These are phyloP conservation scores for Drosophila pegasa DNA, from an alignment of 2,888 invertebrate species.

Conservation along the genomic window DNA sequence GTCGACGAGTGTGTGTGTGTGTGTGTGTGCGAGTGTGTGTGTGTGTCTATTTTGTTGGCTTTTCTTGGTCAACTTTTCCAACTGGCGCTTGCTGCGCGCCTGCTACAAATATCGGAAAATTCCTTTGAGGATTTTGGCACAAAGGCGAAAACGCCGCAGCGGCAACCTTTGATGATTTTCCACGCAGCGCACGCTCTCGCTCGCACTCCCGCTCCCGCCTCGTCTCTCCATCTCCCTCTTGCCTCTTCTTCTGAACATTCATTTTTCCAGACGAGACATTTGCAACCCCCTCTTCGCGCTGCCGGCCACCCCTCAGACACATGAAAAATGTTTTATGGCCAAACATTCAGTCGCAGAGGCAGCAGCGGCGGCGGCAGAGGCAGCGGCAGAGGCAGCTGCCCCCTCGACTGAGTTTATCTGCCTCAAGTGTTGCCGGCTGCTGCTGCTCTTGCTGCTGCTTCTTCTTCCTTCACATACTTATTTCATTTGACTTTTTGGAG, in stretches of 20 bases:
- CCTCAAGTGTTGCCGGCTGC: conserved; percentile 57
- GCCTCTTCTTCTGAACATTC: conserved; percentile 39
- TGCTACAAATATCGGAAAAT: conserved; percentile 84
- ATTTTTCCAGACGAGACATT: conserved; percentile 70
- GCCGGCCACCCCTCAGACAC: conserved; percentile 53
- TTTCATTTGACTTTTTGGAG: conserved; percentile 78
- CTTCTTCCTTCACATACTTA: conserved; percentile 69
- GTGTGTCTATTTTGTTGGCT: conserved; percentile 53
- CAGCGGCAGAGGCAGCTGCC: conserved; percentile 36
- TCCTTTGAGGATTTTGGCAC: conserved; percentile 83
- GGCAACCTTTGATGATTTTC: conserved; percentile 82
- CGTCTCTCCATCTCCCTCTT: neutral
- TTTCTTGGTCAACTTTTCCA: conserved; percentile 74
- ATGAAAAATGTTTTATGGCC: conserved; percentile 74
- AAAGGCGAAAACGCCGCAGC: conserved; percentile 77
- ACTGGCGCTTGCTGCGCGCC: conserved; percentile 74
- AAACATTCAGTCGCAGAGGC: conserved; percentile 29
- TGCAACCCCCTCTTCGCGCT: conserved; percentile 66
- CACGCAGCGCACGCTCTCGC: conserved; percentile 56
- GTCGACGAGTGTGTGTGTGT: conserved; percentile 30
- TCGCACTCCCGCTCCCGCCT: conserved; percentile 20
- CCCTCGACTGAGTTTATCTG: conserved; percentile 41
- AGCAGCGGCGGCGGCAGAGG: conserved; percentile 13
- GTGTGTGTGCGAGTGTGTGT: conserved; percentile 30
- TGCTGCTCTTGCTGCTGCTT: conserved; percentile 32